Evolutionary conservation across 2,888 invertebrate species (phyloP), one percentile per base, ranked within the genome.

Genomic region (Netelia melanura): DNA sequence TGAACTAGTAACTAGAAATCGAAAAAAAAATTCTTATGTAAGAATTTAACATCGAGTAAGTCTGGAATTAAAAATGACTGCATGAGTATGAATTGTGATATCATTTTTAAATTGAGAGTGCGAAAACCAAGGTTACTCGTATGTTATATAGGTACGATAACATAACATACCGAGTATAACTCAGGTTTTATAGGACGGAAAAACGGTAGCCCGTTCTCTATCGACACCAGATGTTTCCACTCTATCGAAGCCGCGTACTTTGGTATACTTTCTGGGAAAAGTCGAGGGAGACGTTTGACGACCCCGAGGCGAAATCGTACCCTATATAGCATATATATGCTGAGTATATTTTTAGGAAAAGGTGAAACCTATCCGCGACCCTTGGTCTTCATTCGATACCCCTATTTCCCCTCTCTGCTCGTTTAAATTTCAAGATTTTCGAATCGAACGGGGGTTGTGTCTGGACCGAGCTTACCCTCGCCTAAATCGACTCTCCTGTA

Each of bases 201-300:
- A 77, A 84, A 84, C 48, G 72, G 62, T 77, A 48, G 67, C 30
- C 30, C 76, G 44, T 30, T 89, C 88, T 89, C 88, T 79, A 89
- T 89, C 89, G 86, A 85, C 71, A 85, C 86, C 90, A 90, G 89
- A 88, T 90, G 89, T 87, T 87, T 86, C 85, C 85, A 76, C 81
- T 72, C 86, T 84, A 88, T 88, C 84, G 88, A 87, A 85, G 79
- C 84, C 75, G 65, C 77, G 83, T 68, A 70, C 76, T 9, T 44
- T 54, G 56, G 76, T 74, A 65, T 76, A 72, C 76, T 62, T 38
- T 44, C 61, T 30, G 56, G 44, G 70, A 67, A 77, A 83, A 71
- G 44, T 72, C 76, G 67, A 52, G 62, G 56, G 75, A 67, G 56
- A 79, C 25, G 23, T 70, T 54, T 61, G 64, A 71, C 72, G 72